These are phyloP conservation scores for Champsocephalus esox DNA, from an alignment of 2,797 vertebrate genomes.

Conservation along the genomic window DNA sequence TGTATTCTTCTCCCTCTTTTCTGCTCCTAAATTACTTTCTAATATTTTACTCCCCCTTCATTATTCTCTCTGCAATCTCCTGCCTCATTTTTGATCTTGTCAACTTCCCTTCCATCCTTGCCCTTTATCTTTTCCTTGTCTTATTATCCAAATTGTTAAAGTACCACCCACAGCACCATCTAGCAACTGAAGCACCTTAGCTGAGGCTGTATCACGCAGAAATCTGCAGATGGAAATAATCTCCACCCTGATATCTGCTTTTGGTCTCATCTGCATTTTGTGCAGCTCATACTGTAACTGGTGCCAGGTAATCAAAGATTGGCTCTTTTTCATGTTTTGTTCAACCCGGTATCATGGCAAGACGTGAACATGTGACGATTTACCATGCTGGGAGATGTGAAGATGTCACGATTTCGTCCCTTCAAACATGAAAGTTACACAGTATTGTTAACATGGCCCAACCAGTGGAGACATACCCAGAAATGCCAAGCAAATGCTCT, in stretches of 20 bases:
- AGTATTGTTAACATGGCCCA: too few relatives aligned
- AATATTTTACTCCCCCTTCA: neutral
- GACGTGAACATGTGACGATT: too few relatives aligned
- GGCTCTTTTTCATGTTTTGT: neutral
- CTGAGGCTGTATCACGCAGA: neutral
- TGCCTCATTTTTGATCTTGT: constrained; percentile 15
- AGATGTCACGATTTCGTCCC: too few relatives aligned
- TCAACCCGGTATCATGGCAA: too few relatives aligned
- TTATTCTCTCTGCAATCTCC: neutral
- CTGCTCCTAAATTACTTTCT: constrained; percentile 24
- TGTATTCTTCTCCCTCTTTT: constrained; percentile 2
- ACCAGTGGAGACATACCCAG: too few relatives aligned
- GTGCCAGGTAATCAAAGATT: neutral
- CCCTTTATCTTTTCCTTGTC: neutral
- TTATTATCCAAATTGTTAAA: neutral
- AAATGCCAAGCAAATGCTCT: too few relatives aligned
- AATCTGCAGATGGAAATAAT: constrained; percentile 2
- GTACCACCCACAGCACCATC: constrained; percentile 11
- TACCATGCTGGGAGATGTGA: too few relatives aligned
- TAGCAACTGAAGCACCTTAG: constrained; percentile 7
- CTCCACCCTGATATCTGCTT: neutral
- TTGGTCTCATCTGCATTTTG: neutral
- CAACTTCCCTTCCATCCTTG: neutral
- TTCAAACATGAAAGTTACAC: too few relatives aligned
- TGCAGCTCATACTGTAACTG: neutral